Percentiles rank a stretch among this genome's conserved stretches.
These are phyloP conservation scores for Chaetodon auriga DNA, from an alignment of 2,113 vertebrate species.

Conservation along the genomic window DNA sequence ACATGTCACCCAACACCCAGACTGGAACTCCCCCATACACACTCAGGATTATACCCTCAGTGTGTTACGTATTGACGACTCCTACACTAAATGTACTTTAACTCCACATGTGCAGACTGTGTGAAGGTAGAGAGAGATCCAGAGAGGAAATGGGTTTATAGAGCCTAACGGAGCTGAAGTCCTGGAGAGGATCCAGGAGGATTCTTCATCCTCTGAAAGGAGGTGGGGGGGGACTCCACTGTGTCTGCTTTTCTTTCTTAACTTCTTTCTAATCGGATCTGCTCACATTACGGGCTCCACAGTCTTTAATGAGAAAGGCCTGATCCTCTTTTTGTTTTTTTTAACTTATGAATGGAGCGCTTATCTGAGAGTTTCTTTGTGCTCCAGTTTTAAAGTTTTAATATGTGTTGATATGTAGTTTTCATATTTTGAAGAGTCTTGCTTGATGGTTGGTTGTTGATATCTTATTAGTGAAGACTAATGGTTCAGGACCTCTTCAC, in stretches of 20 bases:
- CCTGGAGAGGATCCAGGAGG: constrained; percentile 1
- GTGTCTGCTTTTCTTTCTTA: neutral
- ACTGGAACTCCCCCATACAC: constrained; percentile 34
- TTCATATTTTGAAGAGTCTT: neutral
- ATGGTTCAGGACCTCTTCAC: neutral
- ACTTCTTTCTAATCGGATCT: constrained; percentile 5
- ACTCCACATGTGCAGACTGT: neutral
- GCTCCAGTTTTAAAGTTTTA: neutral
- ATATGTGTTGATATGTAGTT: neutral
- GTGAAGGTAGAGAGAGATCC: neutral
- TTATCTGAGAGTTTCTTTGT: neutral
- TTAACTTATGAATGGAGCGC: neutral
- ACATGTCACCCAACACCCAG: constrained; percentile 37
- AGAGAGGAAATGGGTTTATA: neutral
- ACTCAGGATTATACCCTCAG: neutral
- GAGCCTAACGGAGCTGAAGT: constrained; percentile 7
- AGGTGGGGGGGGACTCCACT: constrained; percentile 7
- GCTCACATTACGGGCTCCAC: neutral
- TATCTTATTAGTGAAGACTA: neutral
- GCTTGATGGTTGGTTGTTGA: neutral
- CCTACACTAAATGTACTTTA: neutral
- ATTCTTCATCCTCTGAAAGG: neutral
- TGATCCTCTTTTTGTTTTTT: neutral
- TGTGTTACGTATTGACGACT: constrained; percentile 12
- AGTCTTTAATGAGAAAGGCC: neutral